A percentile compares a stretch with the other conserved stretches of the same genome.
Conservation (phyloP, 1,140 invertebrate genomes). For the Drosophila neocordata region DNA sequence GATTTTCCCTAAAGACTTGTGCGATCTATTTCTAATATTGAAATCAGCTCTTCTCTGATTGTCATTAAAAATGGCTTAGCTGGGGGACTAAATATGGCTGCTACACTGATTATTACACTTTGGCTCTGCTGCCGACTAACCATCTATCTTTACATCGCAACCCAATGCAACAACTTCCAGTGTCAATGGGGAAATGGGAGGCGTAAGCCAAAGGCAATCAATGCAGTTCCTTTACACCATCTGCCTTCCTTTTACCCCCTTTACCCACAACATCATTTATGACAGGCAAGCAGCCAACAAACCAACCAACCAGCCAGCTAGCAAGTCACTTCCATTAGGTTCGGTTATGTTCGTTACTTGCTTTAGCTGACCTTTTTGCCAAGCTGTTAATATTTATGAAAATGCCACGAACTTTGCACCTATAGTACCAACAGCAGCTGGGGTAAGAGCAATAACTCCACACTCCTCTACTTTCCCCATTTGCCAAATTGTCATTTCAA, state of each 20-base stretch:
- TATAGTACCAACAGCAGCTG: background rate
- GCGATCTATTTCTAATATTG: background rate
- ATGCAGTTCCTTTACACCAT: conserved; percentile 31
- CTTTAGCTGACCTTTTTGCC: conserved; percentile 52
- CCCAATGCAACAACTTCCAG: background rate
- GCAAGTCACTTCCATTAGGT: conserved; percentile 51
- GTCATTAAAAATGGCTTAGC: conserved; percentile 61
- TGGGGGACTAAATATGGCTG: conserved; percentile 50
- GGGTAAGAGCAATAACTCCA: background rate
- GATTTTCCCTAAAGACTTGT: background rate
- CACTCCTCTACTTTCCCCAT: conserved; percentile 19
- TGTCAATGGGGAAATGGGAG: conserved; percentile 34
- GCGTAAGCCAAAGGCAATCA: conserved; percentile 37
- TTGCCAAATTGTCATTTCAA: conserved; percentile 64
- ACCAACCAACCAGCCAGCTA: no score
- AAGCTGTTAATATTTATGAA: conserved; percentile 63
- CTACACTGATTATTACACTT: conserved; percentile 53
- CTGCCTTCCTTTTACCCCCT: background rate
- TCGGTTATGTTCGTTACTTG: background rate
- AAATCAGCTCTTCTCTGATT: conserved; percentile 29
- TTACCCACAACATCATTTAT: conserved; percentile 3
- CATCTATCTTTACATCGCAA: background rate
- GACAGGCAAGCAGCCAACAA: background rate
- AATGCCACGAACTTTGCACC: conserved; percentile 59
- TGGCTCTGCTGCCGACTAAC: conserved; percentile 4